Percentiles rank a stretch among this genome's conserved stretches.
These are phyloP conservation scores for Pachydiplax longipennis DNA, from an alignment of 2,888 invertebrate genomes.

Conservation along the genomic window DNA sequence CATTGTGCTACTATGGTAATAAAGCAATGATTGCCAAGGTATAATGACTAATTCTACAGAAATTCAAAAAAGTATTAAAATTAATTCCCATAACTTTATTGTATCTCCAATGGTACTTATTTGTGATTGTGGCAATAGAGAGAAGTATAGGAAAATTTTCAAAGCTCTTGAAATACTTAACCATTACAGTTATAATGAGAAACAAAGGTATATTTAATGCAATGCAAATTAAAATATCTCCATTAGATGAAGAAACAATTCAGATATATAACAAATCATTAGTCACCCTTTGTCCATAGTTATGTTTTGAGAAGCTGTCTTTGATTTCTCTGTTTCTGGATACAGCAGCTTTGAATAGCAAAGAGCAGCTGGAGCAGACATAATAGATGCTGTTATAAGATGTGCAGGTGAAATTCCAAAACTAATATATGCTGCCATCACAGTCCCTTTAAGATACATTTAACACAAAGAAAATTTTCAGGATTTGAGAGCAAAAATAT, in stretches of 20 bases:
- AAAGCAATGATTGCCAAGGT: too few species aligned
- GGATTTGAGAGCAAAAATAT: background rate
- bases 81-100: too few species aligned
- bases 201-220: too few species aligned
- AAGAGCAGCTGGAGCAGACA: conserved; percentile 95
- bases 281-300: conserved; percentile 73
- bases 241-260: background rate
- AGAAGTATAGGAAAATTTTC: too few species aligned
- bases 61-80: too few species aligned
- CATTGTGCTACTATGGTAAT: too few species aligned
- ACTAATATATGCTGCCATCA: conserved; percentile 89
- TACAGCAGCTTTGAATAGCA: conserved; percentile 89
- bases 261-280: background rate
- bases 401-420: conserved; percentile 90
- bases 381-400: conserved; percentile 90
- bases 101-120: too few species aligned
- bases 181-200: too few species aligned
- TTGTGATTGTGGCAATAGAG: too few species aligned
- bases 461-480: background rate
- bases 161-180: too few species aligned
- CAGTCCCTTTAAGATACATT: conserved; percentile 70
- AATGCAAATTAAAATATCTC: too few species aligned
- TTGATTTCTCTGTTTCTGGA: conserved; percentile 87
- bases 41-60: too few species aligned
- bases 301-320: conserved; percentile 79